Percentiles rank a stretch among this genome's conserved stretches.
These are phyloP conservation scores for Echinops telfairi DNA, from an alignment of 2,113 vertebrate genomes.

Conservation along the genomic window DNA sequence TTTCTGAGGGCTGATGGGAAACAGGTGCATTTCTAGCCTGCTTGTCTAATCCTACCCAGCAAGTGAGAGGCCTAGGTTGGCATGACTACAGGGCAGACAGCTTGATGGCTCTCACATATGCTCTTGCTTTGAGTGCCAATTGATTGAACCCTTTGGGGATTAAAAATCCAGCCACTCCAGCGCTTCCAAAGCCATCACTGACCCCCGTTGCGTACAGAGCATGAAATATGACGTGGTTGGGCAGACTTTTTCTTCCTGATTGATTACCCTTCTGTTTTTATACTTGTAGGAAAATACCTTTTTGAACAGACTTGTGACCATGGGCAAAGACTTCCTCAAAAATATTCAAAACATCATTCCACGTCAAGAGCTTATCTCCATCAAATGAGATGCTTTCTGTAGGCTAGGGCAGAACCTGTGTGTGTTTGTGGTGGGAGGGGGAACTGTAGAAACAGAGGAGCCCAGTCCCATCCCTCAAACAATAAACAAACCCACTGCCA, in stretches of 20 bases:
- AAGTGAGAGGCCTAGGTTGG: constrained; percentile 24
- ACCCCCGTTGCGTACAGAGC: background rate
- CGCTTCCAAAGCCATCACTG: background rate
- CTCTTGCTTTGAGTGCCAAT: background rate
- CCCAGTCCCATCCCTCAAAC: background rate
- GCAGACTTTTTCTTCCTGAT: constrained; percentile 53
- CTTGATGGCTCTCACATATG: constrained; percentile 18
- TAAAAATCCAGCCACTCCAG: constrained; percentile 50
- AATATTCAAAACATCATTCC: constrained; percentile 7
- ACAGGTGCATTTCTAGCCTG: constrained; percentile 2
- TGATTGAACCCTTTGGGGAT: constrained; percentile 36
- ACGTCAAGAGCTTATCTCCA: background rate
- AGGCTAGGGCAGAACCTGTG: background rate
- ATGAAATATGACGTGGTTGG: background rate
- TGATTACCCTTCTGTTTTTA: constrained; percentile 29
- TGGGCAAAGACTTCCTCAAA: background rate
- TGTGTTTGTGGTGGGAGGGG: background rate
- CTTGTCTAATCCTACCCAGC: background rate
- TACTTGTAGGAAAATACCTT: constrained; percentile 44
- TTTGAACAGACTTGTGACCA: constrained; percentile 47
- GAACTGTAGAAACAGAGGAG: background rate
- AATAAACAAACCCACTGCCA: too few species aligned
- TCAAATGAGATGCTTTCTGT: constrained; percentile 9
- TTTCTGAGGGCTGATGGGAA: constrained; percentile 13
- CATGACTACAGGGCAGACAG: constrained; percentile 9